Evolutionary conservation across 2,113 vertebrate species (phyloP).

Genomic region (Pterocles orientalis): DNA sequence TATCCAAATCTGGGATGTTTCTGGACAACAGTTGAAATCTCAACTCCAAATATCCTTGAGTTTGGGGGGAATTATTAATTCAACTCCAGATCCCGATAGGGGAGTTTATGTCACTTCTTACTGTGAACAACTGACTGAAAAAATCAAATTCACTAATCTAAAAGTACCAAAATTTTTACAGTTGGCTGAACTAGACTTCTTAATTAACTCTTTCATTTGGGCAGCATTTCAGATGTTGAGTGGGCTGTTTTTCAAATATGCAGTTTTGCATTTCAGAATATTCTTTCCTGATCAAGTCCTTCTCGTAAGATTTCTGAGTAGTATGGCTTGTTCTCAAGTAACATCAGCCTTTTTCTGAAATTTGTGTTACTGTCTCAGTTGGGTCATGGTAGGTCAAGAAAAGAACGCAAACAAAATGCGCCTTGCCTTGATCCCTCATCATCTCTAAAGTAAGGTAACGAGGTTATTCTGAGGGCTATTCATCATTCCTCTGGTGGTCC

Average conservation of each 20-base stretch:
- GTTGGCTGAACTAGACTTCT: neutral
- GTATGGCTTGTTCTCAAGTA: neutral
- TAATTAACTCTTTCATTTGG: neutral
- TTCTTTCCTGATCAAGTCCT: neutral
- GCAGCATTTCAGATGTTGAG: neutral
- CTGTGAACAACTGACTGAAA: neutral
- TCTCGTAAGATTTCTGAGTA: neutral
- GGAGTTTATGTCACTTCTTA: neutral
- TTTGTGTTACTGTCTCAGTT: neutral
- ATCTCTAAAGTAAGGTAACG: neutral
- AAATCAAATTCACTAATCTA: neutral
- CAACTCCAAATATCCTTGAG: neutral
- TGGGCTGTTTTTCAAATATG: neutral
- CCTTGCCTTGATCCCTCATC: conserved; percentile 14
- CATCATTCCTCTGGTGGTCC: neutral
- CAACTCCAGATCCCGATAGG: neutral
- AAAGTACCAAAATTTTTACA: neutral
- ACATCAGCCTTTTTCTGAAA: neutral
- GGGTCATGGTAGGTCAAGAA: neutral
- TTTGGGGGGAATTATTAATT: neutral
- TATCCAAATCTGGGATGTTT: neutral
- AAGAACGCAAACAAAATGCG: neutral
- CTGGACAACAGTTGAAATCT: neutral
- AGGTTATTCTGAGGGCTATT: conserved; percentile 1
- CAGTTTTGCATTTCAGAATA: neutral